phyloP scores from a whole-genome alignment of 2,797 vertebrate genomes.

The Ptychobarbus kaznakovi region DNA sequence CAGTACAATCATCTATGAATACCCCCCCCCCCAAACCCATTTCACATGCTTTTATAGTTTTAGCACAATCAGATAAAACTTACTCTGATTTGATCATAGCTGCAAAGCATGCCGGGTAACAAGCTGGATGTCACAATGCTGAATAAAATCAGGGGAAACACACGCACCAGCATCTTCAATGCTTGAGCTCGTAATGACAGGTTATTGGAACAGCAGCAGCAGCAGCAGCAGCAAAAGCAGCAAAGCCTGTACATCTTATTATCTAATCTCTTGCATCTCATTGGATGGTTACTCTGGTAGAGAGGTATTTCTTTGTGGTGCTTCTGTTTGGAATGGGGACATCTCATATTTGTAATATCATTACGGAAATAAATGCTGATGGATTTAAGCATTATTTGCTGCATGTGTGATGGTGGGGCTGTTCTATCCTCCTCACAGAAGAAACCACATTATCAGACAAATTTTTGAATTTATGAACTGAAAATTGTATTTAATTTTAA shows the following conservation, averaged over 20 bases:
- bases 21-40: background rate
- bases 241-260: background rate
- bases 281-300: background rate
- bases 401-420: background rate
- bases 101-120: background rate
- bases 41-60: background rate
- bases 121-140: background rate
- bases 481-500: too few relatives aligned
- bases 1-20: background rate
- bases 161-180: background rate
- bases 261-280: conserved; percentile 10
- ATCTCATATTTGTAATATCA: conserved; percentile 23
- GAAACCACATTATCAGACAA: conserved; percentile 12
- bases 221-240: background rate
- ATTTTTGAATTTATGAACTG: too few relatives aligned
- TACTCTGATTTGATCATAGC: background rate
- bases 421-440: background rate
- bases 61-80: background rate
- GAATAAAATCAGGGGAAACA: background rate
- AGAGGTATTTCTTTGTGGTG: background rate
- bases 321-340: background rate
- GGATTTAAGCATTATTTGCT: background rate
- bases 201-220: background rate
- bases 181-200: background rate
- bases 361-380: background rate